Percentiles rank a stretch among this genome's conserved stretches.
These are phyloP conservation scores for Tolypeutes matacus DNA, from an alignment of 2,797 vertebrate species.

Conservation along the genomic window DNA sequence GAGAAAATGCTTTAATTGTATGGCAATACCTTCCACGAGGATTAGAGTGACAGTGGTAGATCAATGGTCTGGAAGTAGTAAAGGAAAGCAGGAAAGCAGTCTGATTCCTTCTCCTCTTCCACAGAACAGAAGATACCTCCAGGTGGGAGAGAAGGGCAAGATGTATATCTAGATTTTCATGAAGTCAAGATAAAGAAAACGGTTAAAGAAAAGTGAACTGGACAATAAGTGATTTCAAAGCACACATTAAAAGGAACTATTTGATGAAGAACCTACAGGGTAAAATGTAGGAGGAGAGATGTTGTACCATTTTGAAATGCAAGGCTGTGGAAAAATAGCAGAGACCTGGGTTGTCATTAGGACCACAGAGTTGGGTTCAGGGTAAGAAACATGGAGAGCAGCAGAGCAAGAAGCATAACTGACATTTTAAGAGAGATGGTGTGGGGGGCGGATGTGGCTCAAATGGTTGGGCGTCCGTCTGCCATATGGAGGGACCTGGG, in stretches of 20 bases:
- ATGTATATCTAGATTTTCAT: slow-evolving; percentile 17
- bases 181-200: slow-evolving; percentile 59
- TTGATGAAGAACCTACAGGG: slow-evolving; percentile 20
- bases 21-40: neutral
- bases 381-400: slow-evolving; percentile 45
- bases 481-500: too few relatives aligned
- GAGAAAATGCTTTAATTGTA: slow-evolving; percentile 24
- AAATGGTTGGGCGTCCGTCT: too few relatives aligned
- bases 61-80: neutral
- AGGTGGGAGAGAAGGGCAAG: neutral
- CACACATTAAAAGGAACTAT: slow-evolving; percentile 30
- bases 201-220: neutral
- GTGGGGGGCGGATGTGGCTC: too few relatives aligned
- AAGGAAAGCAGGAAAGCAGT: slow-evolving; percentile 36
- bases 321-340: slow-evolving; percentile 16
- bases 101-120: slow-evolving; percentile 49
- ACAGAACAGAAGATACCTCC: slow-evolving; percentile 5
- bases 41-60: neutral
- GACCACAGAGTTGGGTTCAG: neutral
- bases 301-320: slow-evolving; percentile 40
- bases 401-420: slow-evolving; percentile 56
- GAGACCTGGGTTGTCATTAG: slow-evolving; percentile 38
- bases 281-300: slow-evolving; percentile 22
- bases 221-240: slow-evolving; percentile 29
- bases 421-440: slow-evolving; percentile 43